Evolutionary conservation across 2,888 invertebrate species (phyloP).

Genomic region (Mythimna ferrago): DNA sequence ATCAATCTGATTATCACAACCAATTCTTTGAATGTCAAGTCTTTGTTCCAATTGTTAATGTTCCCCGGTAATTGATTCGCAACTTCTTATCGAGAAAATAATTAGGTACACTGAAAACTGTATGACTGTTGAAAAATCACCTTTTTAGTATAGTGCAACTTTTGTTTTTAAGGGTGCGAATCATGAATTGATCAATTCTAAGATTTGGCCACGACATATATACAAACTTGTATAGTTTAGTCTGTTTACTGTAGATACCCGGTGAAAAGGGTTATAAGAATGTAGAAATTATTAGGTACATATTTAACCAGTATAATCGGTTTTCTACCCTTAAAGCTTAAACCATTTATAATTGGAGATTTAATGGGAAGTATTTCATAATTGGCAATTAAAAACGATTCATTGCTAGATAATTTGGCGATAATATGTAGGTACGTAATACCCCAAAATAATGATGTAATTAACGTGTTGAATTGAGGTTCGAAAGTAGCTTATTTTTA

Average conservation of each 20-base stretch:
- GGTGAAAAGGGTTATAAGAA: background rate
- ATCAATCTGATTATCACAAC: too few species aligned
- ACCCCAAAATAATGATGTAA: slow-evolving; percentile 17
- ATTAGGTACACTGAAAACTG: too few species aligned
- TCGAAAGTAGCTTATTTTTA: background rate
- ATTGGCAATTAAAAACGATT: slow-evolving; percentile 33
- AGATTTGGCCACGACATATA: too few species aligned
- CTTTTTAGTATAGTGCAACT: too few species aligned
- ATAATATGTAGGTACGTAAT: background rate
- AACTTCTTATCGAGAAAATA: too few species aligned
- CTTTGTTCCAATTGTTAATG: too few species aligned
- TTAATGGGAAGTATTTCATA: slow-evolving; percentile 27
- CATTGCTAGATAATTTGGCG: slow-evolving; percentile 32
- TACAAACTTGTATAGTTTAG: too few species aligned
- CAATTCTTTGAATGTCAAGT: too few species aligned
- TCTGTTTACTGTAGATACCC: background rate
- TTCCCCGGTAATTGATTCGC: too few species aligned
- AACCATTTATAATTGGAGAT: slow-evolving; percentile 34
- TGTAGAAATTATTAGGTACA: background rate
- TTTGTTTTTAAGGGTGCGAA: too few species aligned
- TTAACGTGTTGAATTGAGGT: background rate
- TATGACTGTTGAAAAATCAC: too few species aligned
- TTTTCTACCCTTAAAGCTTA: slow-evolving; percentile 20
- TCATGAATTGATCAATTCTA: too few species aligned
- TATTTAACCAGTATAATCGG: slow-evolving; percentile 22